Percentiles rank a stretch among this genome's conserved stretches.
phyloP scores from a whole-genome alignment of 1,140 invertebrate genomes.

The Ctenoplectra terminalis region DNA sequence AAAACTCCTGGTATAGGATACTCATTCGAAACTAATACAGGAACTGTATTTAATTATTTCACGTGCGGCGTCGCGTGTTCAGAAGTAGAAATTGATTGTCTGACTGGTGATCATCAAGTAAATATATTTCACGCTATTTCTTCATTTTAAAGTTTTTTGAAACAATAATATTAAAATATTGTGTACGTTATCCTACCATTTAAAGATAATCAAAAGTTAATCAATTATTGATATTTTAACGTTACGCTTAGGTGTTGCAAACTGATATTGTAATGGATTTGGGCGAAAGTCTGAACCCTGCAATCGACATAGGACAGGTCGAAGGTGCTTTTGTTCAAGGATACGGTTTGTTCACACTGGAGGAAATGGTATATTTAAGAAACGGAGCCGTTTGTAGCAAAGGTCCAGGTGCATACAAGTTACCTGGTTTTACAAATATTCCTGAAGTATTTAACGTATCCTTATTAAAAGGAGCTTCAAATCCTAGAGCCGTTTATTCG shows the following conservation, averaged over 20 bases:
- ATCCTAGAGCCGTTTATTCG: slow-evolving; percentile 95
- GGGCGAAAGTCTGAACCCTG: slow-evolving; percentile 95
- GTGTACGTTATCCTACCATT: too few species aligned
- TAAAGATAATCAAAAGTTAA: too few species aligned
- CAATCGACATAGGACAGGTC: slow-evolving; percentile 97
- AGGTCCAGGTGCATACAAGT: slow-evolving; percentile 97
- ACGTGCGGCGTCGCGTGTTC: slow-evolving; percentile 91
- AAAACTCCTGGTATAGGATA: slow-evolving; percentile 91
- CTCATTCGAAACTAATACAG: slow-evolving; percentile 88
- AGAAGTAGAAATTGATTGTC: slow-evolving; percentile 94
- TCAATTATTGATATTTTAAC: too few species aligned
- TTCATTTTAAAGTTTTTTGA: background rate
- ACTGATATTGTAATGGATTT: slow-evolving; percentile 98
- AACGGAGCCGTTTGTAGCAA: slow-evolving; percentile 91
- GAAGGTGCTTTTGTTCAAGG: slow-evolving; percentile 97
- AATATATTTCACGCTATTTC: slow-evolving; percentile 13
- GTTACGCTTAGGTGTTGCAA: slow-evolving; percentile 90
- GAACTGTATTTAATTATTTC: slow-evolving; percentile 91
- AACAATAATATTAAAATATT: too few species aligned
- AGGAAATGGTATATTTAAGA: slow-evolving; percentile 94
- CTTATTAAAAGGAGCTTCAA: slow-evolving; percentile 92
- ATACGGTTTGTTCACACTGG: slow-evolving; percentile 95
- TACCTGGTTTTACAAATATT: slow-evolving; percentile 95
- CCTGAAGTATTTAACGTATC: slow-evolving; percentile 96
- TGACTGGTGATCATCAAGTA: slow-evolving; percentile 94